These are phyloP conservation scores for Dolomedes plantarius DNA, from an alignment of 2,888 invertebrate species.

Conservation along the genomic window DNA sequence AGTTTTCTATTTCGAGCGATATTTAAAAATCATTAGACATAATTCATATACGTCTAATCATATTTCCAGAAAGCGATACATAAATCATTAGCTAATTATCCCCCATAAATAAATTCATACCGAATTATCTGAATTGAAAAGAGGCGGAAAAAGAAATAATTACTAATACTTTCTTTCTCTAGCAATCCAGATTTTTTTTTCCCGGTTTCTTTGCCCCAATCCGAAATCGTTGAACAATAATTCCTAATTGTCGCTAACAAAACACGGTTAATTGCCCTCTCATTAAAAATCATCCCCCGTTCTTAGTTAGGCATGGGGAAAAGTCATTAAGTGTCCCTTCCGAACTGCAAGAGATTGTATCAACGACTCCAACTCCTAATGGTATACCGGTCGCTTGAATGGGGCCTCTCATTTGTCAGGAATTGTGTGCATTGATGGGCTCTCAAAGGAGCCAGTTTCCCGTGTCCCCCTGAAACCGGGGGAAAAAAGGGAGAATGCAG, in stretches of 20 bases:
- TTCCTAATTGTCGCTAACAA: constrained; percentile 55
- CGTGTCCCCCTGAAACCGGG: too few relatives aligned
- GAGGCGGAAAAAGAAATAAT: too few relatives aligned
- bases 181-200: too few relatives aligned
- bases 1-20: too few relatives aligned
- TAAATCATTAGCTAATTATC: too few relatives aligned
- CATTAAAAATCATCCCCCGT: constrained; percentile 51
- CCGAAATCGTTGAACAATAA: constrained; percentile 21
- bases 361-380: constrained; percentile 27
- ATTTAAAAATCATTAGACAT: too few relatives aligned
- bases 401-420: constrained; percentile 42
- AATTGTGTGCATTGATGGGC: constrained; percentile 31
- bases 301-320: constrained; percentile 11
- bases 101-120: too few relatives aligned
- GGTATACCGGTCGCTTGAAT: constrained; percentile 25
- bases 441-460: constrained; percentile 5
- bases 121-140: too few relatives aligned
- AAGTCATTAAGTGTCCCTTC: constrained; percentile 49
- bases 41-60: too few relatives aligned
- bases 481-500: too few relatives aligned
- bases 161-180: too few relatives aligned
- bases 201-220: background rate
- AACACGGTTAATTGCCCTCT: constrained; percentile 58
- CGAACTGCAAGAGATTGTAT: constrained; percentile 19
- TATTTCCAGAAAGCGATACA: too few relatives aligned